phyloP scores from a whole-genome alignment of 2,797 vertebrate species.

The Paratrypauchen microcephalus region DNA sequence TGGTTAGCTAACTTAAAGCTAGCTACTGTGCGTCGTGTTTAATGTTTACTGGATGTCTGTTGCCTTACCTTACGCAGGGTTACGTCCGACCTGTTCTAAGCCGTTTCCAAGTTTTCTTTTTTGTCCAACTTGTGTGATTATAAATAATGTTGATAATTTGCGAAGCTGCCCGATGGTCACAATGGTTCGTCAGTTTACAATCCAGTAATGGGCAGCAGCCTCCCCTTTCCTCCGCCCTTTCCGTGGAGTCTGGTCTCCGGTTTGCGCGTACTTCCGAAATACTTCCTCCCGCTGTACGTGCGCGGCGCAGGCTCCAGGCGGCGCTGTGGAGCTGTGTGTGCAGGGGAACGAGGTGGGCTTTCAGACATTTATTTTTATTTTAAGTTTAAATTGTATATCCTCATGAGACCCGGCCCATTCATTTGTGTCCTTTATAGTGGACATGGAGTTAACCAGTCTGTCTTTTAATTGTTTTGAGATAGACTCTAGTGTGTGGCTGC shows the following conservation, averaged over 20 bases:
- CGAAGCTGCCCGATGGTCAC: constrained; percentile 10
- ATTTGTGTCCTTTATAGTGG: too few relatives aligned
- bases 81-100: neutral
- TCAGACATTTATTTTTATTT: too few relatives aligned
- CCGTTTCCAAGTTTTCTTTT: neutral
- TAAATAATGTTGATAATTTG: neutral
- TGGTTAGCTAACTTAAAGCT: constrained; percentile 56
- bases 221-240: constrained; percentile 55
- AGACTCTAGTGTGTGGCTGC: too few relatives aligned
- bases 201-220: constrained; percentile 18
- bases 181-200: constrained; percentile 28
- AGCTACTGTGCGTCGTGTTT: constrained; percentile 42
- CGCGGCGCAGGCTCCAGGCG: constrained; percentile 31
- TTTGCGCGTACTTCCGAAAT: constrained; percentile 56
- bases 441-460: too few relatives aligned
- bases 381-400: too few relatives aligned
- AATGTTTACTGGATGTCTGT: constrained; percentile 26
- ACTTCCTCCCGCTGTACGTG: constrained; percentile 34
- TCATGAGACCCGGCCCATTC: too few relatives aligned
- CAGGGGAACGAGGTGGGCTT: neutral
- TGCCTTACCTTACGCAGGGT: constrained; percentile 44
- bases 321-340: constrained; percentile 15
- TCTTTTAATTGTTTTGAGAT: too few relatives aligned
- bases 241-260: constrained; percentile 39
- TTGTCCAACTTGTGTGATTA: neutral